Base-by-base conservation (phyloP, 2,888 invertebrate species). In the Cancer borealis region DNA sequence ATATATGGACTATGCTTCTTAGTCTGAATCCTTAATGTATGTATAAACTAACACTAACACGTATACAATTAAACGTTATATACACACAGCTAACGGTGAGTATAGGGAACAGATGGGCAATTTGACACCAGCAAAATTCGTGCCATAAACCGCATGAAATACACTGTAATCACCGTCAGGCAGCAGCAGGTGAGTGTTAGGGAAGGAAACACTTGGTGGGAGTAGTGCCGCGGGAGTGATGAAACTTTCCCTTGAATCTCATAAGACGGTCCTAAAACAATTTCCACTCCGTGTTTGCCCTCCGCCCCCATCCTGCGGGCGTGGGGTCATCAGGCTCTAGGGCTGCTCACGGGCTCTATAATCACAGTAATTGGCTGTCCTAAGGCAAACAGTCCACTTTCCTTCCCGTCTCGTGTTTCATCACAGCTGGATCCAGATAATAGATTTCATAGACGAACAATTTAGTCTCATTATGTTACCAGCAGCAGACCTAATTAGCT, bases 401-500 rank as follows among this genome's bases (percentile, higher is more conserved):
- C 84, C 84, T 14, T 26, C 26, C 84, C 14, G 84, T 26, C 39
- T 39, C 84, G 84, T 84, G 84, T 39, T 84, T 39, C 84, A 84
- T 39, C 39, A 39, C 84, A 30, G 39, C 84, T 10, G 39, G 39
- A 73, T 17, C 84, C 84, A 84, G 30, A 39, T 84, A 30, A 84
- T 84, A 84, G 30, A 84, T 84, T 84, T 84, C 14, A 84, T 84
- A 84, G 84, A 84, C 39, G 84, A 84, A 84, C 84, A 84, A 84
- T 84, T 84, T 84, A 39, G 84, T 14, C 39, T 84, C 84, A 84
- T 84, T 84, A 84, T 84, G 39, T 84, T 39, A 39, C 39, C 39
- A 3, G 17, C 30, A 39, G 14, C 84, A 39, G 84, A 84, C n/a
- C 30, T 84, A 84, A 84, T 84, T 84, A 84, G 39, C 39, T 39